Base-by-base conservation (phyloP, 2,113 vertebrate genomes). In the Hyperoodon ampullatus region DNA sequence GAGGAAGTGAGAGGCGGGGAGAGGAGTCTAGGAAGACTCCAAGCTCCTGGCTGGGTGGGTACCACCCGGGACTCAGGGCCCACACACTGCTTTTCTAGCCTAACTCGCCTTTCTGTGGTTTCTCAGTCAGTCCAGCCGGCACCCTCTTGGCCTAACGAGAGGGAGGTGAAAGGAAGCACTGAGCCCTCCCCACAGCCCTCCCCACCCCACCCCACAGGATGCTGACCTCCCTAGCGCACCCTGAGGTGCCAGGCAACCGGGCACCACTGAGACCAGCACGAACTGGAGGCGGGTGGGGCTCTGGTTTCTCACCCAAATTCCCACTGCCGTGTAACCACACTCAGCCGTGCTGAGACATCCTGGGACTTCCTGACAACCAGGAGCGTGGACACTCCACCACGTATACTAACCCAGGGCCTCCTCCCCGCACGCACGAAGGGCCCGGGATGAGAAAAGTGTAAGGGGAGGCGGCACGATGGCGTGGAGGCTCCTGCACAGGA, bases 401-500 rank as follows among this genome's bases (percentile, higher is more conserved):
- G 0, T 5, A 1, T 0, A 15, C 12, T 0, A 14, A 5, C 77
- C 47, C 21, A 44, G 33, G 35, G 30, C 60, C 9, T 1, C 8
- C 70, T 1, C 1, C 2, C 3, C 23, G 0, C 2, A 3, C 0
- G 12, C 21, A 0, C 0, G 3, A 12, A 9, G 23, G 6, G 23
- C 30, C 30, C 0, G 10, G 65, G 47, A 15, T 0, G 30, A 60
- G 42, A n/a, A 0, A 1, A 0, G 16, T 0, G 42, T 16, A 3
- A 53, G 53, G 24, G 0, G 33, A 16, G 66, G 60, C 1, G 0
- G 1, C 11, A 0, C 0, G 0, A 8, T 0, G 35, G 15, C 28
- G 0, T 0, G 2, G 5, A 5, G 58, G 24, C 8, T 3, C 6
- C 75, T 23, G 21, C 6, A 3, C 2, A 2, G 75, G 47, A 53